Evolutionary conservation across 2,797 vertebrate species (phyloP).

Genomic region (Antrozous pallidus): DNA sequence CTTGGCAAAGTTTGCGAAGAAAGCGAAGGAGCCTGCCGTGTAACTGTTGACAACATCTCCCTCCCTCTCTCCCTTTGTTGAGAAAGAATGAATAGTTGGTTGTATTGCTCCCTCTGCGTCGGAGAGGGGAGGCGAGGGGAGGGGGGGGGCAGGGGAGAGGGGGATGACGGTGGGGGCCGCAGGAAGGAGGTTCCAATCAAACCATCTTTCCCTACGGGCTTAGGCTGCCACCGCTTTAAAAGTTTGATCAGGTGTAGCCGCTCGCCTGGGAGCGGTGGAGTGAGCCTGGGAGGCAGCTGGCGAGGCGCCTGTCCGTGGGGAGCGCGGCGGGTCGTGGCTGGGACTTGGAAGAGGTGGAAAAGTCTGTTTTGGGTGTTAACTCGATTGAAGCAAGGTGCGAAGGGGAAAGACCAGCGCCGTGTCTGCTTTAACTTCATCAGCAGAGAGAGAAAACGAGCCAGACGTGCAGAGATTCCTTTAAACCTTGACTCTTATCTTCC

Average conservation of each 20-base stretch:
- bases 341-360: neutral
- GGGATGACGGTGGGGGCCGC: neutral
- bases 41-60: constrained; percentile 83
- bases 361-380: neutral
- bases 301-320: neutral
- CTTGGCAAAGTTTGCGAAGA: constrained; percentile 78
- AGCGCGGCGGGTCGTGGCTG: neutral
- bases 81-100: constrained; percentile 65
- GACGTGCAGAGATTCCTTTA: neutral
- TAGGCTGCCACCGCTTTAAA: neutral
- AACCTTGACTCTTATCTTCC: constrained; percentile 56
- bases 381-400: neutral
- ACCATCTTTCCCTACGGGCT: neutral
- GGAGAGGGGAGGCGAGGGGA: neutral
- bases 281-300: neutral
- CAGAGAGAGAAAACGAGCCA: neutral
- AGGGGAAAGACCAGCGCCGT: neutral
- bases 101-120: constrained; percentile 27
- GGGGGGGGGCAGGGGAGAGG: neutral
- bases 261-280: neutral
- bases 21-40: constrained; percentile 78
- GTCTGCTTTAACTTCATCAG: neutral
- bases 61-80: constrained; percentile 78
- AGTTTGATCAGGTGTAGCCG: constrained; percentile 27
- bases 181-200: neutral